Conservation (phyloP, 1,140 invertebrate species). For the Aphis craccivora region DNA sequence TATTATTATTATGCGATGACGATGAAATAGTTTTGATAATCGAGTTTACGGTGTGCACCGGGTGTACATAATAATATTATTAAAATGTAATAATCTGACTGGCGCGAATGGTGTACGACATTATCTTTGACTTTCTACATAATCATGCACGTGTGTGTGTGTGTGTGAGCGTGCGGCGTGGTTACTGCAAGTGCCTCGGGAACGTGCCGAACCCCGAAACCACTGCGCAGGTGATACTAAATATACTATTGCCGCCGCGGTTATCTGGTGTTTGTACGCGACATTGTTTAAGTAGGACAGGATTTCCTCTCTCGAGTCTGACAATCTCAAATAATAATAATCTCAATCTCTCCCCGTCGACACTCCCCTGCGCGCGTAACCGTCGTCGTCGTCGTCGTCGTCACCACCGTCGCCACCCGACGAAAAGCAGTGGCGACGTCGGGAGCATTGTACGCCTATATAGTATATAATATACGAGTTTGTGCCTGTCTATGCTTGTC, state of each 20-base stretch:
- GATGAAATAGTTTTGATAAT: too few species aligned
- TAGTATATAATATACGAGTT: not conserved
- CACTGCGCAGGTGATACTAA: constrained; percentile 12
- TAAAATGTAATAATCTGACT: not conserved
- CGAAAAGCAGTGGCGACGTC: not conserved
- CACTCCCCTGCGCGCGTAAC: not conserved
- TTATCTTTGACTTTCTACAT: constrained; percentile 5
- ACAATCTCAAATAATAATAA: constrained; percentile 30
- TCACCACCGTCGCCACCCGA: not conserved
- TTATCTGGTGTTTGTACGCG: constrained; percentile 51
- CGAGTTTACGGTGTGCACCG: too few species aligned
- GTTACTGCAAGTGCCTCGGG: not conserved
- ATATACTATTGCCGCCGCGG: not conserved
- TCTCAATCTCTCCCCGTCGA: constrained; percentile 20
- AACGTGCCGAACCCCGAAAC: constrained; percentile 42
- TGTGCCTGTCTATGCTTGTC: too few species aligned
- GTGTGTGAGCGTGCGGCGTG: not conserved
- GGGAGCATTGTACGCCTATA: not conserved
- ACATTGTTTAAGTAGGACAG: constrained; percentile 49
- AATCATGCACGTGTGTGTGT: too few species aligned
- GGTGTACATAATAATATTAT: not conserved
- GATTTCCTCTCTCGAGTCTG: constrained; percentile 46
- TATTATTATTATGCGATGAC: too few species aligned
- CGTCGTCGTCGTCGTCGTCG: not conserved
- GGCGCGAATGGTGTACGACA: not conserved